These are phyloP conservation scores for Hoplodrina blanda DNA, from an alignment of 2,888 invertebrate genomes.

Conservation along the genomic window DNA sequence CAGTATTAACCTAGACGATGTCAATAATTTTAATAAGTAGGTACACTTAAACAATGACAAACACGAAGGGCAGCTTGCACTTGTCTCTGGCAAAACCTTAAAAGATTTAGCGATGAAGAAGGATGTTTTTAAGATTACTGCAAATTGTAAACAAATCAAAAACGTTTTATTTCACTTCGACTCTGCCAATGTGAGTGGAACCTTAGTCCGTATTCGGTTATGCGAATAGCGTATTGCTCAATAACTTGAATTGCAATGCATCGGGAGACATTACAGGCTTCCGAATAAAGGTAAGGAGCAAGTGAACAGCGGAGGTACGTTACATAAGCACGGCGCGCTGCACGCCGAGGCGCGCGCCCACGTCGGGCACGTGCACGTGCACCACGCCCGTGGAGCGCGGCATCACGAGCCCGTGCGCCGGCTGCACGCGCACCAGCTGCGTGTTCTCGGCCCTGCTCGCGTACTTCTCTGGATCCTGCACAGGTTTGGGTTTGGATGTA, in stretches of 20 bases:
- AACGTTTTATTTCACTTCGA: too few species aligned
- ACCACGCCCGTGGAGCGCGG: slow-evolving; percentile 62
- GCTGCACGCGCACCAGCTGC: slow-evolving; percentile 65
- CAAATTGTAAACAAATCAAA: too few species aligned
- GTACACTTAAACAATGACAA: too few species aligned
- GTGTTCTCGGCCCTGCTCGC: slow-evolving; percentile 12
- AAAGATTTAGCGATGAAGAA: background rate
- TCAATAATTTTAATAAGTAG: background rate
- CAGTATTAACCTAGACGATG: slow-evolving; percentile 75
- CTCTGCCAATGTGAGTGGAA: too few species aligned
- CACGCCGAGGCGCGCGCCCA: slow-evolving; percentile 68
- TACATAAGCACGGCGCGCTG: slow-evolving; percentile 80
- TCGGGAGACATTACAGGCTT: too few species aligned
- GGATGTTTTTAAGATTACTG: background rate
- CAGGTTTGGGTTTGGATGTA: background rate
- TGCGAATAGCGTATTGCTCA: too few species aligned
- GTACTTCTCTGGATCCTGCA: slow-evolving; percentile 32
- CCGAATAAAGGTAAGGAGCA: too few species aligned
- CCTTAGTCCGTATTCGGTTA: too few species aligned
- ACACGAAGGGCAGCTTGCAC: background rate
- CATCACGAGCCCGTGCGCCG: slow-evolving; percentile 60
- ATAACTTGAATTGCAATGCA: too few species aligned
- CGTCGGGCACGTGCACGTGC: slow-evolving; percentile 72
- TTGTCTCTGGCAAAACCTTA: background rate
- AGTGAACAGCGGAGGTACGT: background rate